Base-by-base conservation (phyloP, 1,140 invertebrate genomes). In the Drosophila malerkotliana region DNA sequence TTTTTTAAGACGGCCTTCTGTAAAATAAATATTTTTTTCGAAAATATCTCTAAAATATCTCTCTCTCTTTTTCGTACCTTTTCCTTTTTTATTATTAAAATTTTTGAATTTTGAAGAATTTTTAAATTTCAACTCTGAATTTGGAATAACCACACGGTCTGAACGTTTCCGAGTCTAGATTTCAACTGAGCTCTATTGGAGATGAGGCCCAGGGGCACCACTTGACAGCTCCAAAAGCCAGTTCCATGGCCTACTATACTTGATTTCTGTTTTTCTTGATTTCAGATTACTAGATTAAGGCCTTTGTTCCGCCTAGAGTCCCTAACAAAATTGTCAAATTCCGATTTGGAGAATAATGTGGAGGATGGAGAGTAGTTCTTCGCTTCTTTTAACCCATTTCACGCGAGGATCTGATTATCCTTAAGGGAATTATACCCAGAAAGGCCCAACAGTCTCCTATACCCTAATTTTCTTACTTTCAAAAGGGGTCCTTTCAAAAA, bases 121-220 rank as follows among this genome's bases (percentile, higher is more conserved):
- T 58, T 0, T 7, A 48, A 58, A 47, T 21, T 47, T 48, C 15
- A 53, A n/a, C 34, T 26, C 10, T 10, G 47, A 49, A 49, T 44
- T 44, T 44, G 6, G 41, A 7, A 44, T 12, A 12, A 49, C 12
- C 3, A 3, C 6, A 10, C 6, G 24, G 21, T 49, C 24, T 51
- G 48, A 30, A 14, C 28, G 21, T 9, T 28, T 4, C 2, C 26
- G 28, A 30, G 26, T 45, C 15, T 57, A 24, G 44, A 47, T 24
- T 4, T 24, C 2, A 21, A 47, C 44, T 47, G 44, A 47, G 3
- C 4, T 10, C 3, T n/a, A 14, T 3, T 6, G n/a, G 21, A 39
- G 8, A 9, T n/a, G 4, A 10, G 4, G 4, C 37, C 5, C 14
- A 10, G 28, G 18, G 18, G 15, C 18, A 2, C 5, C 28, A 24